Evolutionary conservation across 2,797 vertebrate genomes (phyloP), one percentile per base, ranked within the genome.

Genomic region (Huso huso): DNA sequence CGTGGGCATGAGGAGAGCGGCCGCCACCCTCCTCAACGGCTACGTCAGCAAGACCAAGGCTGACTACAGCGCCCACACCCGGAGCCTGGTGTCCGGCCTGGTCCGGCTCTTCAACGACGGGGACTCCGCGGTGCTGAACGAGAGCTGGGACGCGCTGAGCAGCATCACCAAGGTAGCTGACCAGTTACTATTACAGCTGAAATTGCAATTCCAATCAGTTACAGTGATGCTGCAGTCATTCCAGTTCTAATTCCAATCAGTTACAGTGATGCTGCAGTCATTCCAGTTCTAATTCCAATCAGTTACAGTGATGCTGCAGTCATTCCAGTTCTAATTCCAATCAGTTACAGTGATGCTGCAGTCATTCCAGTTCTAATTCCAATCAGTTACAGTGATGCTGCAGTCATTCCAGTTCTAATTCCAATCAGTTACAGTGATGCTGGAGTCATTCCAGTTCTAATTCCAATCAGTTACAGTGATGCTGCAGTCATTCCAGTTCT

Each of bases 71-170:
- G 76, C 81, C 48, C 95, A 99, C 72, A 91, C 93, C 8, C 92
- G 89, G 73, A 91, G 74, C 37, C 80, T 99, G 74, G 90, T 99
- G 70, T 96, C 95, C 0, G 96, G 97, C 68, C 88, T 99, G 73
- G 92, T 99, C 68, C 93, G 92, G 51, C 93, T 99, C 7, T 95
- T 99, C 59, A 98, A 96, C 0, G 97, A 99, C 81, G 72, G 90
- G 69, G 95, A 90, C 72, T 74, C 88, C 0, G 92, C 95, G 48
- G 92, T 99, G 69, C 81, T 99, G 70, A 86, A 86, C 70, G 95
- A 99, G 86, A 97, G 95, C 84, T 99, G 97, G 97, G 97, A 99
- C 72, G 94, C 97, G 0, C 92, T 99, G 71, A 96, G 92, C 76
- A 92, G 96, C 73, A 96, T 99, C 77, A 97, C 94, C 60, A 99